Base-by-base conservation (phyloP, 2,113 vertebrate species). In the Fulica atra region DNA sequence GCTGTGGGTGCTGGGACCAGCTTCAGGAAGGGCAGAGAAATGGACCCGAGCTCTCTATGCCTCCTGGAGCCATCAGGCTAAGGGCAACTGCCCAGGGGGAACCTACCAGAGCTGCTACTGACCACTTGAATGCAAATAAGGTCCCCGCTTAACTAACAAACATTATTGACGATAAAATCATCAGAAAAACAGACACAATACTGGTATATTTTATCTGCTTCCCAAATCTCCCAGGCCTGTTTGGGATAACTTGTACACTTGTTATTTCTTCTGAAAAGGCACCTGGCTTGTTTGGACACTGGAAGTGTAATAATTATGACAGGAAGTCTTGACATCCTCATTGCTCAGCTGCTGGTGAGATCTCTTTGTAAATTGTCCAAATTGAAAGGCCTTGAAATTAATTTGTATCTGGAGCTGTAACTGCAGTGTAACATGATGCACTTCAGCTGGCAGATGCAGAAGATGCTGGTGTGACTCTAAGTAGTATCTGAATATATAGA, bases 381-480 rank as follows among this genome's bases (percentile, higher is more conserved):
- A 92, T 44, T 82, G 79, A 14, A 35, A 92, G 66, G 57, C 57
- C 60, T 92, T 86, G 86, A 93, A 94, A 93, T 94, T 64, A 88
- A 92, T 89, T 90, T 86, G 42, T 89, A 81, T 85, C 92, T 94
- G 91, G 70, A 61, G 20, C 74, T 86, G 51, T 65, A 70, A 57
- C 59, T 73, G 60, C 79, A 59, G 56, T 81, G 83, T 89, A 81
- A 73, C 54, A 28, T 50, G 78, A 89, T 60, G 79, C 25, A 81
- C 24, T 92, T 94, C 69, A 92, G 68, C 68, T 90, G 60, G 46
- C 74, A 91, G 72, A 94, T 77, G 74, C 71, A 73, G 91, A 88
- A 92, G 71, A 64, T 81, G 40, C n/a, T 92, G 48, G 10, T 78
- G 18, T 86, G 26, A 36, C 16, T 72, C 54, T 76, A 81, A 78